A percentile compares a stretch with the other conserved stretches of the same genome.
Conservation (phyloP, 2,888 invertebrate genomes). For the Andrena marginata region DNA sequence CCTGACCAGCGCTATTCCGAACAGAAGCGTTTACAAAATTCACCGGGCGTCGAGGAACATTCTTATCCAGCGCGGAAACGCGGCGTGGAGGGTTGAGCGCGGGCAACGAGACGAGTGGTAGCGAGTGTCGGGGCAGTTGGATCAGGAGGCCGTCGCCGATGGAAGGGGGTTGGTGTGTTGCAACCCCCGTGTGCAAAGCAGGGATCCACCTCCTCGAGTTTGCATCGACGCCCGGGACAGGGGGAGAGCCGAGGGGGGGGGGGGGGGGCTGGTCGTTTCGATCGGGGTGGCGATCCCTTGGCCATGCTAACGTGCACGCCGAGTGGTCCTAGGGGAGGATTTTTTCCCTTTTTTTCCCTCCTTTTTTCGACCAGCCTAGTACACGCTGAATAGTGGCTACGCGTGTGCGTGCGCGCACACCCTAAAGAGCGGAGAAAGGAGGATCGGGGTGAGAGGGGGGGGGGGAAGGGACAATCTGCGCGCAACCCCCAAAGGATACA, state of each 20-base stretch:
- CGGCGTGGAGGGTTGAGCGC: slow-evolving; percentile 30
- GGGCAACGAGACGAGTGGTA: slow-evolving; percentile 52
- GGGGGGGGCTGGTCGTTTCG: slow-evolving; percentile 62
- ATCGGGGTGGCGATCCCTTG: slow-evolving; percentile 73
- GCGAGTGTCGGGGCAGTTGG: slow-evolving; percentile 52
- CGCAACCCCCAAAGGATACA: slow-evolving; percentile 65
- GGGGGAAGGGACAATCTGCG: slow-evolving; percentile 71
- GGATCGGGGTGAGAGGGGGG: slow-evolving; percentile 24
- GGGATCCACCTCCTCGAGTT: slow-evolving; percentile 63
- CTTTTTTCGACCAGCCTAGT: slow-evolving; percentile 50
- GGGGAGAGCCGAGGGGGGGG: slow-evolving; percentile 43
- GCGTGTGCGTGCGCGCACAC: slow-evolving; percentile 47
- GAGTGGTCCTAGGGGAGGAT: slow-evolving; percentile 78
- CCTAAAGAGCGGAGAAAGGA: slow-evolving; percentile 37
- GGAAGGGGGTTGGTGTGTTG: slow-evolving; percentile 40
- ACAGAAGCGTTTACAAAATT: neutral
- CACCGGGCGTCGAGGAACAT: slow-evolving; percentile 8
- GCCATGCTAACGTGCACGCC: slow-evolving; percentile 70
- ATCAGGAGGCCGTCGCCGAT: slow-evolving; percentile 46
- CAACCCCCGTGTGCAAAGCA: slow-evolving; percentile 51
- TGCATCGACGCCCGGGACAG: slow-evolving; percentile 56
- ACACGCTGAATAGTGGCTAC: slow-evolving; percentile 67
- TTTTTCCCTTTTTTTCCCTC: slow-evolving; percentile 75
- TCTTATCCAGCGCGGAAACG: slow-evolving; percentile 15
- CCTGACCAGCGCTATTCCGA: neutral